A percentile compares a stretch with the other conserved stretches of the same genome.
These are phyloP conservation scores for Danionella cerebrum DNA, from an alignment of 2,113 vertebrate species.

Conservation along the genomic window DNA sequence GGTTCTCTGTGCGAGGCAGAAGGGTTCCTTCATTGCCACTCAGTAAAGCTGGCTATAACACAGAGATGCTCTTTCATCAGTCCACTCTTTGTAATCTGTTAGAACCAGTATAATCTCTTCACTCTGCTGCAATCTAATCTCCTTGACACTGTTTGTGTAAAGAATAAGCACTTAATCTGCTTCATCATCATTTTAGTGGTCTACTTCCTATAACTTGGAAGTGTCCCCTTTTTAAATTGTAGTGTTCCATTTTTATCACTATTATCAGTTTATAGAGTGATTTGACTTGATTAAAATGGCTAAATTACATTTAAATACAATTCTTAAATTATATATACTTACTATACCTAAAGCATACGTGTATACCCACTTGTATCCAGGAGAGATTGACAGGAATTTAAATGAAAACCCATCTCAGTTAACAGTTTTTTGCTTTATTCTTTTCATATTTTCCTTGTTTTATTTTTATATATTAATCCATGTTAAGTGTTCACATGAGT, in stretches of 20 bases:
- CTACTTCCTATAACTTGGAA: neutral
- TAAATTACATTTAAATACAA: too few relatives aligned
- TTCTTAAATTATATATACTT: too few relatives aligned
- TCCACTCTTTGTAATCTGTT: neutral
- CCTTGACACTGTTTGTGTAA: neutral
- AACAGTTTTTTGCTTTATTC: too few relatives aligned
- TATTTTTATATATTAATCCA: too few relatives aligned
- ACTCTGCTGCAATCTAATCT: neutral
- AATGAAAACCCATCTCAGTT: too few relatives aligned
- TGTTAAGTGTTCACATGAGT: too few relatives aligned
- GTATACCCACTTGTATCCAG: too few relatives aligned
- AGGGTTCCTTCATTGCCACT: neutral
- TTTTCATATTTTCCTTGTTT: too few relatives aligned
- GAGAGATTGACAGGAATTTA: too few relatives aligned
- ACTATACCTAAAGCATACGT: too few relatives aligned
- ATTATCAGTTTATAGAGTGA: neutral
- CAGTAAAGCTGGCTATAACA: neutral
- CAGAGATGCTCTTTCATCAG: neutral
- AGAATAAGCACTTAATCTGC: neutral
- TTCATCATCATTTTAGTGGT: neutral
- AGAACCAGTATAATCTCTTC: constrained; percentile 1
- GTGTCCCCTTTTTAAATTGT: too few relatives aligned
- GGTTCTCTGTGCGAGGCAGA: neutral
- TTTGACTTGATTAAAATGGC: neutral
- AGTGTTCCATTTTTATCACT: too few relatives aligned